Evolutionary conservation across 1,140 invertebrate genomes (phyloP).

Genomic region (Drusus annulatus): DNA sequence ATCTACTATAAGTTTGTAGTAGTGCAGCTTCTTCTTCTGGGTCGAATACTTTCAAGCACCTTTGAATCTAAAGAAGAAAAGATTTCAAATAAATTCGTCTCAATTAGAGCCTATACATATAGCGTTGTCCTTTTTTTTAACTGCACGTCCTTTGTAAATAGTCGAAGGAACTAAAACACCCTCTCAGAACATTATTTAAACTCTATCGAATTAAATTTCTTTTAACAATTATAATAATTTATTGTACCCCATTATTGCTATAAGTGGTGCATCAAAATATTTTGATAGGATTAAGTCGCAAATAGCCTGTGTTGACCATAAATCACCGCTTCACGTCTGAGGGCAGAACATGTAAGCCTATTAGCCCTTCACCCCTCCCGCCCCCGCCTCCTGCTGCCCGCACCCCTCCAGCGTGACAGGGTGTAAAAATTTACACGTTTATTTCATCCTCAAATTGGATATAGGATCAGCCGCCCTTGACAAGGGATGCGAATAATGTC

Average conservation of each 20-base stretch:
- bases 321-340: constrained; percentile 32
- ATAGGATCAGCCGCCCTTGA: constrained; percentile 40
- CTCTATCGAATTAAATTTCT: too few species aligned
- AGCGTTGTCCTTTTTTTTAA: too few species aligned
- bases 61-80: too few species aligned
- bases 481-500: constrained; percentile 39
- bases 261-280: constrained; percentile 35
- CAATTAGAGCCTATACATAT: too few species aligned
- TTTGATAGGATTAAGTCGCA: constrained; percentile 41
- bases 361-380: not conserved
- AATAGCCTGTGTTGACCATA: constrained; percentile 35
- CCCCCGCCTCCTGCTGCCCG: not conserved
- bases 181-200: too few species aligned
- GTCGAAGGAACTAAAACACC: too few species aligned
- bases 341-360: constrained; percentile 35
- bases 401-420: constrained; percentile 23
- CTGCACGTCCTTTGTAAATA: too few species aligned
- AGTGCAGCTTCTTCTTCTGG: too few species aligned
- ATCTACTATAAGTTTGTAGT: too few species aligned
- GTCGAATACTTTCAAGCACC: too few species aligned
- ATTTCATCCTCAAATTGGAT: constrained; percentile 53
- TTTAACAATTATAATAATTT: not conserved
- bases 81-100: too few species aligned
- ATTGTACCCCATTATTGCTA: not conserved
- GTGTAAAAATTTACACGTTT: constrained; percentile 49